Percentiles rank a stretch among this genome's conserved stretches.
Conservation (phyloP, 2,113 vertebrate species). For the Andinoacara biseriatus region DNA sequence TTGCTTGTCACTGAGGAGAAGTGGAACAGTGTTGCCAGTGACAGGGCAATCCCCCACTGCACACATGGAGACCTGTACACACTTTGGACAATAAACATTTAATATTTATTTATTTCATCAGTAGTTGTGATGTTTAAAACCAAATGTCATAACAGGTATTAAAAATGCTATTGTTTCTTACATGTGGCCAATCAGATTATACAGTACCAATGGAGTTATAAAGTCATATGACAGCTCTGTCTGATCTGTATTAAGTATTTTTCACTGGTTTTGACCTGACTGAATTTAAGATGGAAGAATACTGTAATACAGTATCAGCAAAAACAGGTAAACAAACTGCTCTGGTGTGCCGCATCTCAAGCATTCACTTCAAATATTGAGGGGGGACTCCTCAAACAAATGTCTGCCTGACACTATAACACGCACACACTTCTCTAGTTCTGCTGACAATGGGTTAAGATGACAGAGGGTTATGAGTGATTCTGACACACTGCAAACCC, state of each 20-base stretch:
- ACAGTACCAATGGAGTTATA: background rate
- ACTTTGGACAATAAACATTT: background rate
- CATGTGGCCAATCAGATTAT: background rate
- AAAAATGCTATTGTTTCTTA: background rate
- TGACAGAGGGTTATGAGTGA: slow-evolving; percentile 82
- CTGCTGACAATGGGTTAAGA: slow-evolving; percentile 80
- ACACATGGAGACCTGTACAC: background rate
- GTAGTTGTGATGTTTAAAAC: background rate
- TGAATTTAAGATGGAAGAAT: background rate
- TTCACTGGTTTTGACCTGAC: background rate
- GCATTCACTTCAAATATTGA: slow-evolving; percentile 67
- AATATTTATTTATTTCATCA: background rate
- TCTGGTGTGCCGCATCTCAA: slow-evolving; percentile 33
- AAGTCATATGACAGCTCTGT: background rate
- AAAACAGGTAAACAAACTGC: slow-evolving; percentile 29
- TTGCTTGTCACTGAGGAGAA: slow-evolving; percentile 85
- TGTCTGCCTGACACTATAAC: slow-evolving; percentile 34
- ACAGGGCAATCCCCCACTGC: slow-evolving; percentile 52
- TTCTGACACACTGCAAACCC: slow-evolving; percentile 82
- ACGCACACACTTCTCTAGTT: slow-evolving; percentile 48
- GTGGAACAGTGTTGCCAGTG: slow-evolving; percentile 66
- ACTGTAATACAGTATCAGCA: background rate
- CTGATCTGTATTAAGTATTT: background rate
- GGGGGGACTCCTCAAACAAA: slow-evolving; percentile 45
- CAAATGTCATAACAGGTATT: background rate